Evolutionary conservation across 1,140 invertebrate species (phyloP), one percentile per base, ranked within the genome.

Genomic region (Heliconius congener): DNA sequence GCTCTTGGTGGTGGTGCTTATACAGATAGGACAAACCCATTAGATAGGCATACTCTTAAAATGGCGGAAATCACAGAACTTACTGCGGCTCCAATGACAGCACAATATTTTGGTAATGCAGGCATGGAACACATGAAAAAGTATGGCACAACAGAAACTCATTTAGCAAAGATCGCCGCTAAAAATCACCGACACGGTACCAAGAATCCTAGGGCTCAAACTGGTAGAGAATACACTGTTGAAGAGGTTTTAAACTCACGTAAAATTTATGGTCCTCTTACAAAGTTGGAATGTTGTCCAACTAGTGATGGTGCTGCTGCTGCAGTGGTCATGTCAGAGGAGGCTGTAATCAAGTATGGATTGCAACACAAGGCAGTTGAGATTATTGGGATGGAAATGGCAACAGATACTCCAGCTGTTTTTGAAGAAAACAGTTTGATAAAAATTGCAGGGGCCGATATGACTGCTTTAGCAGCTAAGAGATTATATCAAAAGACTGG

Each of bases 101-200:
- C 98, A 8, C 99, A 99, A 93, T 96, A 99, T 93, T 99, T 99
- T 95, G 99, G 98, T 16, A 99, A 99, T 95, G 99, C 99, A 82
- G 99, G 97, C 11, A 95, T 97, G 73, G 99, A 99, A 87, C 99
- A 99, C 88, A 99, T 99, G 98, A 96, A 98, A 87, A 99, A 99
- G 93, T 99, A 99, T 95, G 99, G 98, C 37, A 99, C 98, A 0
- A 99, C 96, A 83, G 96, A 97, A 30, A 96, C 98, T 74, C 99
- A 99, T 91, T 97, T 99, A 92, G 99, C 98, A 2, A 99, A 99
- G 95, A 99, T 99, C 88, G 99, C 99, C 1, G 97, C 97, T 82
- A 99, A 99, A 91, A 99, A 99, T 94, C 99, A 99, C 93, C 97
- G 98, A 84, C 99, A 99, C 95, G 99, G 99, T 1, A 96, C 96